Conservation (phyloP, 2,797 vertebrate species). For the Tinamus major region DNA sequence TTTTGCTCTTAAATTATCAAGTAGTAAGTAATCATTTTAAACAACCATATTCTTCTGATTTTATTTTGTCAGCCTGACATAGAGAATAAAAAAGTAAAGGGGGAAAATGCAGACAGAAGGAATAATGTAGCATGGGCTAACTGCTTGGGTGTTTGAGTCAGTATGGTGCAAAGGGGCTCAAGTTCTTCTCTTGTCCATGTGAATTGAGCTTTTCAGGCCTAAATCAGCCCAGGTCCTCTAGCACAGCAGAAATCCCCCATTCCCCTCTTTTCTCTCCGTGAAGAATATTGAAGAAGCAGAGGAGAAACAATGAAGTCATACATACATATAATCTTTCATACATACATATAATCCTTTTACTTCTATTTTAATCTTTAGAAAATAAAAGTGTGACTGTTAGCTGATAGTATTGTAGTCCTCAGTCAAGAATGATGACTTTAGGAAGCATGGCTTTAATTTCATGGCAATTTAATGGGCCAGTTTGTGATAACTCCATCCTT, state of each 20-base stretch:
- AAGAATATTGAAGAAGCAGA: not conserved
- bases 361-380: not conserved
- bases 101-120: not conserved
- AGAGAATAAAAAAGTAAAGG: not conserved
- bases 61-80: not conserved
- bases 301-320: not conserved
- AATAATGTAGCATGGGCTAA: not conserved
- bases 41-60: not conserved
- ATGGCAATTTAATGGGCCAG: not conserved
- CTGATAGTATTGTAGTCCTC: not conserved
- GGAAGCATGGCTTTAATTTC: not conserved
- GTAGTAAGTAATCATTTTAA: not conserved
- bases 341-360: not conserved
- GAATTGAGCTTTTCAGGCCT: not conserved
- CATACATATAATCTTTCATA: not conserved
- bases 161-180: not conserved
- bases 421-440: not conserved
- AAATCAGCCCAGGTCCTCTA: not conserved
- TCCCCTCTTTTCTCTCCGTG: not conserved
- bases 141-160: not conserved
- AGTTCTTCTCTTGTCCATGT: not conserved
- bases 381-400: not conserved
- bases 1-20: not conserved
- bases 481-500: not conserved
- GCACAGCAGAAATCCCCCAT: not conserved